Evolutionary conservation across 2,113 vertebrate species (phyloP), one percentile per base, ranked within the genome.

Genomic region (Alosa alosa): DNA sequence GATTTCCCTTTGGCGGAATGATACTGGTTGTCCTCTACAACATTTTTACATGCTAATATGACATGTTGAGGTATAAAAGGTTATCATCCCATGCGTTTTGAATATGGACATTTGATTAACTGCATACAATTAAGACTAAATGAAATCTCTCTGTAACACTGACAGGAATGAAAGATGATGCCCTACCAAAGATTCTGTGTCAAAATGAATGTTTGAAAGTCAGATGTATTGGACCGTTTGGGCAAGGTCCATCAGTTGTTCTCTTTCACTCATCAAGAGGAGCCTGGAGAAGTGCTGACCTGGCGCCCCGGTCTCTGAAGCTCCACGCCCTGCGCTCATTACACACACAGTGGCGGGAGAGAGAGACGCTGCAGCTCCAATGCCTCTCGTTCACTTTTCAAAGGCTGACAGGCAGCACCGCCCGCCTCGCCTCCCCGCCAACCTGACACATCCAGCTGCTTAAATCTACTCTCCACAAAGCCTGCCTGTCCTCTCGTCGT

Each of bases 111-210:
- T 39, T 41, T 39, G 72, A 78, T 36, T 11, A 78, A 78, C 72
- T 78, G 11, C 31, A 78, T 78, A 39, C 72, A 31, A 39, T 39
- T 78, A 78, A 78, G 6, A 3, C 72, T 13, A 78, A 31, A 78
- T 78, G 72, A 39, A 4, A 78, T 36, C 31, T 15, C 36, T 78
- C 64, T 31, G 60, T 64, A 15, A 25, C 22, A 10, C 64, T 72
- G 64, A 72, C 64, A 78, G 72, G 72, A 39, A 78, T 78, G 72
- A 78, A 78, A 39, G 39, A 75, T 75, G 31, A 78, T 78, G 72
- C 72, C 36, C 4, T 39, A 2, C 36, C 31, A 78, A 39, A 39
- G 72, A 78, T 36, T 5, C 15, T 4, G 15, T 39, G 72, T 41
- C 72, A 41, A 17, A 72, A 78, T 39, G 72, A 78, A 36, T 17